Evolutionary conservation across 1,140 invertebrate species (phyloP), one percentile per base, ranked within the genome.

Genomic region (Drosophila ananassae): DNA sequence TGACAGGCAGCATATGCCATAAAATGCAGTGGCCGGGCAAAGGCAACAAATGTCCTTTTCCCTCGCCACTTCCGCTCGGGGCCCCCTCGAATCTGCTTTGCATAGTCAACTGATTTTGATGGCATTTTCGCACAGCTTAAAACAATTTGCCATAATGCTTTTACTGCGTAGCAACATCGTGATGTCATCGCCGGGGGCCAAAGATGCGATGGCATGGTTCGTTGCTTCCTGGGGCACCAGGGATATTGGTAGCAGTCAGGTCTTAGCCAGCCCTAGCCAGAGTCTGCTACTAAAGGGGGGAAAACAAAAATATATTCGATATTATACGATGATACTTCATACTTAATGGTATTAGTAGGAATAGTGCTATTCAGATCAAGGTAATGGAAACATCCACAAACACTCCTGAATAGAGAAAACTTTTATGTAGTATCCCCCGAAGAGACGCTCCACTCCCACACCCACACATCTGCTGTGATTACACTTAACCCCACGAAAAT

Each of bases 91-190:
- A 21, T 44, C 82, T 85, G 83, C 75, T 85, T 85, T 85, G 78
- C 82, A 85, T 85, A 85, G 82, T 82, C 83, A 85, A 85, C 82
- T 85, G 82, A 85, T 87, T 85, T 85, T 85, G 74, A 87, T 85
- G 78, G 82, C 82, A 85, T 85, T 85, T 85, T 85, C 83, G 82
- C 82, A 85, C 69, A 85, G 82, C 82, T 85, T 85, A 89, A 85
- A 85, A 85, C 82, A 85, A 85, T 87, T 85, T 85, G 82, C 82
- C 83, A 85, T 85, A 85, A 85, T 77, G 82, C 62, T 79, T 87
- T 85, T 85, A 85, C 78, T 77, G 82, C 78, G 64, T 72, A 72
- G 74, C 78, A 57, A 75, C 52, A 62, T 82, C 66, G 47, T 79
- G 82, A 82, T 82, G 83, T 75, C 78, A 80, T 57, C 55, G 52